Conservation (phyloP, 2,113 vertebrate species). For the Platysternon megacephalum region DNA sequence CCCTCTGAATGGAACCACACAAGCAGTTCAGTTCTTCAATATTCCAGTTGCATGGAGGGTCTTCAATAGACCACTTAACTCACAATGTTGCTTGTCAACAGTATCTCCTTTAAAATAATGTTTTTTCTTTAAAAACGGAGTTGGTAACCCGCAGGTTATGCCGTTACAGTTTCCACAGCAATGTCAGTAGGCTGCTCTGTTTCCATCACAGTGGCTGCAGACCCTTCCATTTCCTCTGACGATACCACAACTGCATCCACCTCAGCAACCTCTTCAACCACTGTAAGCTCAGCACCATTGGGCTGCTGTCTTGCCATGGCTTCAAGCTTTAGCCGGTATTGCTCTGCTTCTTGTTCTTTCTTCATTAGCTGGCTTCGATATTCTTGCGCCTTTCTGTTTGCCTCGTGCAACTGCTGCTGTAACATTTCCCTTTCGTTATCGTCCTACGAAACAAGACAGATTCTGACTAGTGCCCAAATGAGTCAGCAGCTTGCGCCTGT, state of each 20-base stretch:
- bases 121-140: neutral
- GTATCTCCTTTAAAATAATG: slow-evolving; percentile 8
- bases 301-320: slow-evolving; percentile 82
- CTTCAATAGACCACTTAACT: neutral
- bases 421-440: slow-evolving; percentile 74
- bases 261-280: slow-evolving; percentile 66
- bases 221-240: slow-evolving; percentile 71
- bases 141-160: neutral
- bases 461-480: neutral
- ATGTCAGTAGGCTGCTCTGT: slow-evolving; percentile 22
- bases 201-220: slow-evolving; percentile 49
- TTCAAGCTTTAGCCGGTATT: slow-evolving; percentile 85
- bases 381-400: slow-evolving; percentile 85
- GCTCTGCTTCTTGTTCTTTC: slow-evolving; percentile 90
- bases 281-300: slow-evolving; percentile 20
- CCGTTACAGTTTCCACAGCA: slow-evolving; percentile 40
- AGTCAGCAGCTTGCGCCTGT: neutral
- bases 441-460: slow-evolving; percentile 24
- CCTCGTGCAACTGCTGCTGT: slow-evolving; percentile 87
- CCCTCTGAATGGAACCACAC: neutral
- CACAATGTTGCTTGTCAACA: neutral
- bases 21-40: neutral
- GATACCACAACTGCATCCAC: slow-evolving; percentile 75
- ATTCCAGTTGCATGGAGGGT: slow-evolving; percentile 34
- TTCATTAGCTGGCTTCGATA: slow-evolving; percentile 86